A percentile compares a stretch with the other conserved stretches of the same genome.
These are phyloP conservation scores for Amiota mariae DNA, from an alignment of 2,888 invertebrate species.

Conservation along the genomic window DNA sequence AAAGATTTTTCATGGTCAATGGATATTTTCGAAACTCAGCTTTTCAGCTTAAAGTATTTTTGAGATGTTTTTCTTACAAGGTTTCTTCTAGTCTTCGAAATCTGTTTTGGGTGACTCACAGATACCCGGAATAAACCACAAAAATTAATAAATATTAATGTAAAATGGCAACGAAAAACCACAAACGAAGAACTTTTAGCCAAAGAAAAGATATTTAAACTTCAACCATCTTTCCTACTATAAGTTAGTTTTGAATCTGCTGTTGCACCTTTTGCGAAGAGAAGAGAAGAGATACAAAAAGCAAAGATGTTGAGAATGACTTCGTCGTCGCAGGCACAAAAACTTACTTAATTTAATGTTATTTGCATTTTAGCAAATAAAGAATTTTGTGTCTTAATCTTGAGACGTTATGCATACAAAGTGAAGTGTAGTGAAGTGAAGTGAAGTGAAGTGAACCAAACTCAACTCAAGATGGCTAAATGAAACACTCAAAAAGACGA, in stretches of 20 bases:
- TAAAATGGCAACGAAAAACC: constrained; percentile 51
- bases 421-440: constrained; percentile 37
- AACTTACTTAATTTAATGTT: constrained; percentile 73
- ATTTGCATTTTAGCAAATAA: constrained; percentile 73
- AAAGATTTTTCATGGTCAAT: too few species aligned
- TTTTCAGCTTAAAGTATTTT: too few species aligned
- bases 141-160: constrained; percentile 61
- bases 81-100: too few species aligned
- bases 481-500: not conserved
- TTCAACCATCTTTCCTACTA: constrained; percentile 14
- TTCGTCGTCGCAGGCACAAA: constrained; percentile 50
- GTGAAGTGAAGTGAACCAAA: not conserved
- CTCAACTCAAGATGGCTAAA: too few species aligned
- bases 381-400: constrained; percentile 74
- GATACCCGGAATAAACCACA: constrained; percentile 63
- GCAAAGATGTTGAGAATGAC: not conserved
- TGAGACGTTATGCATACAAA: constrained; percentile 57
- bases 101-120: constrained; percentile 56
- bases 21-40: too few species aligned
- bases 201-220: constrained; percentile 39
- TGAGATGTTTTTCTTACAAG: too few species aligned
- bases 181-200: constrained; percentile 67
- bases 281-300: too few species aligned
- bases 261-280: not conserved
- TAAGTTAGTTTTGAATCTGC: constrained; percentile 3